Evolutionary conservation across 2,797 vertebrate species (phyloP).

Genomic region (Sebastes trivittatus): DNA sequence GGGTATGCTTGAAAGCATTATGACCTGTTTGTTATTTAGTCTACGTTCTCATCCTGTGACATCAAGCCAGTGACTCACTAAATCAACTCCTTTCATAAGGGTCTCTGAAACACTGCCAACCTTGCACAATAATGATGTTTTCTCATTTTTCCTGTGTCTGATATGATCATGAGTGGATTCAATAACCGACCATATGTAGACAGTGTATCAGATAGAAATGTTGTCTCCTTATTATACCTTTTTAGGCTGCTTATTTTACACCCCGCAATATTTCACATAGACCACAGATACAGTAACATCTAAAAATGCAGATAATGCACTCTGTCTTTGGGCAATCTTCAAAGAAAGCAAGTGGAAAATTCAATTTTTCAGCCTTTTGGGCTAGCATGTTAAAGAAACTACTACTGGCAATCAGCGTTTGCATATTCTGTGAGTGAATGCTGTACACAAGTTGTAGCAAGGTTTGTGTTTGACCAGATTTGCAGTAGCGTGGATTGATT

Average conservation of each 20-base stretch:
- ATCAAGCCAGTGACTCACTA: too few species aligned
- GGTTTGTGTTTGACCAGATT: not conserved
- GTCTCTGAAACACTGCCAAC: too few species aligned
- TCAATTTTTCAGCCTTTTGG: not conserved
- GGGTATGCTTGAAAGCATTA: fast-evolving
- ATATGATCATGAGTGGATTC: not conserved
- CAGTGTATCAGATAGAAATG: not conserved
- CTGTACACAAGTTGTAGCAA: not conserved
- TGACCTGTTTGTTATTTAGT: too few species aligned
- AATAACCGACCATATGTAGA: not conserved
- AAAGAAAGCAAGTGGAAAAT: not conserved
- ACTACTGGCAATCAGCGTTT: not conserved
- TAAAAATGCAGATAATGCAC: not conserved
- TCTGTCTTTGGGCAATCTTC: not conserved
- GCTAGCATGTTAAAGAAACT: not conserved
- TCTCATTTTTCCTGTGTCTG: not conserved
- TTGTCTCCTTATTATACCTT: not conserved
- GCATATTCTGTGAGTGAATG: not conserved
- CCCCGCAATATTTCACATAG: not conserved
- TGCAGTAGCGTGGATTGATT: not conserved
- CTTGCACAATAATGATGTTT: not conserved
- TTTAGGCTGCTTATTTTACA: not conserved
- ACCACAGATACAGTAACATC: not conserved
- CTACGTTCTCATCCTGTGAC: too few species aligned
- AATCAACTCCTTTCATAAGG: too few species aligned